Evolutionary conservation across 2,888 invertebrate genomes (phyloP), one percentile per base, ranked within the genome.

Genomic region (Gasteruption jaculator): DNA sequence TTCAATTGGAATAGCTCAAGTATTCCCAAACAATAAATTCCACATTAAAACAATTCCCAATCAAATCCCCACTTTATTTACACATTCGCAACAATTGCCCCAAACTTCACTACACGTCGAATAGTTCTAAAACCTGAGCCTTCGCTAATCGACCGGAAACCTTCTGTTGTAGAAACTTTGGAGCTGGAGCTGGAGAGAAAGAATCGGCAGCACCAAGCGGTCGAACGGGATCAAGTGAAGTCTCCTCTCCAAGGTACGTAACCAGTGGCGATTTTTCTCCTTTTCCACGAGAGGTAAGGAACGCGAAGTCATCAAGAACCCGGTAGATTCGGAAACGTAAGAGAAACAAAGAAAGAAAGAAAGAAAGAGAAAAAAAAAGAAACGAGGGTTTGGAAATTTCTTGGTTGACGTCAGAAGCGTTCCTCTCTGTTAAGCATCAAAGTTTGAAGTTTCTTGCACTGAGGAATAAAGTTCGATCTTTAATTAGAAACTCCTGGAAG

Each of bases 121-220:
- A n/a, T n/a, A n/a, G n/a, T n/a, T n/a, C n/a, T n/a, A n/a, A n/a
- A n/a, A n/a, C n/a, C n/a, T n/a, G n/a, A n/a, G n/a, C n/a, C n/a
- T n/a, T n/a, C n/a, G n/a, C 72, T 87, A n/a, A n/a, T n/a, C n/a
- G n/a, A n/a, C n/a, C n/a, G n/a, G n/a, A n/a, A n/a, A n/a, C n/a
- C 55, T 59, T 73, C 74, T 72, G 71, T 77, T 75, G 50, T 79
- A 91, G 90, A 91, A 75, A 83, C 88, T 62, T 87, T 87, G 54
- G 90, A 91, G 74, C 76, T 90, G 66, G 90, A 90, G 74, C 80
- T 89, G 81, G 90, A 91, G 71, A 81, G 90, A 71, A 90, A 91
- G 72, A 81, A 84, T 32, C 82, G 89, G 52, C 86, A 86, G 63
- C 87, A 85, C 60, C 81, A 81, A 55, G 76, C 78, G 52, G 75